Base-by-base conservation (phyloP, 2,888 invertebrate species). In the Thumatha senex region DNA sequence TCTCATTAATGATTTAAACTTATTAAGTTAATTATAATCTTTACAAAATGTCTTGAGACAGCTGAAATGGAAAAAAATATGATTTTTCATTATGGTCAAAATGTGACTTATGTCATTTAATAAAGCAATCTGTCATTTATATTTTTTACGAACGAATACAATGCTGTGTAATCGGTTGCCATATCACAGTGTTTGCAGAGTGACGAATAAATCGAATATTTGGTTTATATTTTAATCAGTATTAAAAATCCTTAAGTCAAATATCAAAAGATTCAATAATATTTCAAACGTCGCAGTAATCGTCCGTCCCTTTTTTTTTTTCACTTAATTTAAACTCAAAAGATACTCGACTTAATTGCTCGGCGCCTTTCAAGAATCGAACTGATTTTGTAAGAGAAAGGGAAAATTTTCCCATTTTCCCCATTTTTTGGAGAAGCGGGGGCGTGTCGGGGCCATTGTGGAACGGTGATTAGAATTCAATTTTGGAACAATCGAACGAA, bases 391-490 rank as follows among this genome's bases (percentile, higher is more conserved):
- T 70, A 72, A 67, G 58, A 71, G 74, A 81, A 80, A 79, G 82
- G 81, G 78, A 84, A 85, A 88, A 83, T 85, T 82, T 5, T 85
- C 77, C 83, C 83, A 86, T 89, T 89, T 86, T 87, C 82, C 80
- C 56, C 85, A 89, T 91, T 91, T 90, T 90, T 89, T 89, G 43
- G 86, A 84, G 67, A 61, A 62, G 56, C 58, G 63, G 70, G 74
- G 80, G 78, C 62, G 72, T 67, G 64, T 54, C 70, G 76, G 67
- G 71, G 35, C 87, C 81, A 86, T 91, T 91, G 89, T 90, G 76
- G 85, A 84, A 83, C 83, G 89, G 89, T 89, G 88, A 91, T 91
- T 91, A 91, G 90, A 91, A 91, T 90, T 90, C 90, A 90, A 91
- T 91, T 89, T 90, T 81, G 79, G 89, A 84, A 90, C 90, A 91